Conservation (phyloP, 2,113 vertebrate species). For the Cyprinus carpio region DNA sequence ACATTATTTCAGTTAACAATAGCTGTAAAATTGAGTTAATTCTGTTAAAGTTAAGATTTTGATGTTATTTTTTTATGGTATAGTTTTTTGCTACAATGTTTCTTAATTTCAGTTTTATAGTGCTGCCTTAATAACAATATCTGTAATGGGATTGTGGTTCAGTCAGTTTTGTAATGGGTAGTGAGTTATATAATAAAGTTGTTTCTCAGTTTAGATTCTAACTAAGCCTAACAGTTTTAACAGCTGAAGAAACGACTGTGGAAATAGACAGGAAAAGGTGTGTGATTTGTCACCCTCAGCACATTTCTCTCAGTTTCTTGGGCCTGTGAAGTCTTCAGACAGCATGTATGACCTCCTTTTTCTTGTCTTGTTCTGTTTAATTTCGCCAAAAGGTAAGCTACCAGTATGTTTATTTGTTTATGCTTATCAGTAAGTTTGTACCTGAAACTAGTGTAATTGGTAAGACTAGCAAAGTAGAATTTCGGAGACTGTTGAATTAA, state of each 20-base stretch:
- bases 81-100: background rate
- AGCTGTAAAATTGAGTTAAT: too few species aligned
- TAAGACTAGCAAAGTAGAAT: background rate
- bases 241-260: background rate
- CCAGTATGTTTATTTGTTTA: background rate
- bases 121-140: background rate
- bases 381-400: slow-evolving; percentile 11
- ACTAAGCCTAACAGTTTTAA: background rate
- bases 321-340: background rate
- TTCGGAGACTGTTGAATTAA: background rate
- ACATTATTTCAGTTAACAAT: background rate
- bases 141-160: background rate
- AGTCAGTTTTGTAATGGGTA: background rate
- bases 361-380: background rate
- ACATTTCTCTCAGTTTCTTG: background rate
- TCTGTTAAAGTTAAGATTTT: too few species aligned
- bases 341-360: background rate
- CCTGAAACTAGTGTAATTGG: background rate
- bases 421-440: background rate
- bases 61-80: background rate
- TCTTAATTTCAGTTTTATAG: too few species aligned
- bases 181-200: background rate
- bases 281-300: background rate
- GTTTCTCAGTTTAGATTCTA: background rate
- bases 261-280: slow-evolving; percentile 17